Conservation (phyloP, 2,797 vertebrate species). For the Picus viridis region DNA sequence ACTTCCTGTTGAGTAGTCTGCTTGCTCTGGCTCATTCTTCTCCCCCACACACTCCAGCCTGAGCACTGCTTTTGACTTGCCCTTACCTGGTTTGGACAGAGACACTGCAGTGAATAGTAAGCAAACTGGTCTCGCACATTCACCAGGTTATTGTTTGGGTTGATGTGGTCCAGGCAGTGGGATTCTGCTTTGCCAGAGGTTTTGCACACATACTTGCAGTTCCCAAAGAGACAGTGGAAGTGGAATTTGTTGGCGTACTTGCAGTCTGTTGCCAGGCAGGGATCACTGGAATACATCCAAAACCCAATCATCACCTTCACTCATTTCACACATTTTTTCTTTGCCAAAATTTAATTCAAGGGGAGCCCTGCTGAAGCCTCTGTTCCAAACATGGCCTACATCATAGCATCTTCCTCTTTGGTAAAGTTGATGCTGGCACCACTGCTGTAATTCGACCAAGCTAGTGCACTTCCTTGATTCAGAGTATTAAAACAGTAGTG, state of each 20-base stretch:
- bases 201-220: constrained; percentile 99
- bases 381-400: constrained; percentile 24
- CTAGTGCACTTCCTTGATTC: constrained; percentile 2
- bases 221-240: constrained; percentile 99
- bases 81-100: constrained; percentile 98
- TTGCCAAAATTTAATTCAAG: constrained; percentile 60
- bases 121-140: constrained; percentile 98
- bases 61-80: not conserved
- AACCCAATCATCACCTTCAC: constrained; percentile 62
- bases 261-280: constrained; percentile 97
- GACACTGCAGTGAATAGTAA: constrained; percentile 98
- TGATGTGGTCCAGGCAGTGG: constrained; percentile 99
- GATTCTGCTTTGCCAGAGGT: constrained; percentile 98
- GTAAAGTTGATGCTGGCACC: not conserved
- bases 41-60: not conserved
- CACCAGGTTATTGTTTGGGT: constrained; percentile 96
- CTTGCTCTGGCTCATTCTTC: not conserved
- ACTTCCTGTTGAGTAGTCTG: not conserved
- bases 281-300: constrained; percentile 87
- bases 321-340: constrained; percentile 56
- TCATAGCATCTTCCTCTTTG: constrained; percentile 40
- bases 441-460: constrained; percentile 52
- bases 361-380: constrained; percentile 47
- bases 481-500: not conserved
- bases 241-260: constrained; percentile 99